Conservation (phyloP, 92 coral and sea anemone species). For the Diadumene lineata region DNA sequence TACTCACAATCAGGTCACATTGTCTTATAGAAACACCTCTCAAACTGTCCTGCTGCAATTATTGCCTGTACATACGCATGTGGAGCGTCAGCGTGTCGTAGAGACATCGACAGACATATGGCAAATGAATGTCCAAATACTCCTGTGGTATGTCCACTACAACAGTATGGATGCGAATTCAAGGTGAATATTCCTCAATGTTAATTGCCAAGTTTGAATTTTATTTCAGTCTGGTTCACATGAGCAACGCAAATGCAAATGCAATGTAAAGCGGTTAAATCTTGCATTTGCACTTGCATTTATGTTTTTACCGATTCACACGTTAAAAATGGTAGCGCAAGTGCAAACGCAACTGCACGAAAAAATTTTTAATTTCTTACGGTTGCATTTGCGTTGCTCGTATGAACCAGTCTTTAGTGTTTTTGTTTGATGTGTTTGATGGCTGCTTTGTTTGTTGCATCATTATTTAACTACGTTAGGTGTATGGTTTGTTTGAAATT, state of each 20-base stretch:
- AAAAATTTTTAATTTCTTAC: no score
- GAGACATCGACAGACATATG: constrained; percentile 24
- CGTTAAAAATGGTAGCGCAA: no score
- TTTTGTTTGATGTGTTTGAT: background rate
- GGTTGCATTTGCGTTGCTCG: no score
- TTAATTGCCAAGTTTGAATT: no score
- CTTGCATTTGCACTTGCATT: no score
- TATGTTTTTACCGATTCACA: no score
- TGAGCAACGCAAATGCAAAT: no score
- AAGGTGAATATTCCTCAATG: constrained; percentile 6
- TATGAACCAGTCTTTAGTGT: background rate
- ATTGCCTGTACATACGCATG: constrained; percentile 49
- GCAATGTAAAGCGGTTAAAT: no score
- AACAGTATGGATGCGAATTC: constrained; percentile 19
- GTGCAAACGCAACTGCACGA: no score
- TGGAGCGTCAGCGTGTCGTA: constrained; percentile 16
- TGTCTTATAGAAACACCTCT: constrained; percentile 30
- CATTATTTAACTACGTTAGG: no score
- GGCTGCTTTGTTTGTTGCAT: background rate
- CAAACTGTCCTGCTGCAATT: constrained; percentile 23
- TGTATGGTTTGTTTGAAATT: no score
- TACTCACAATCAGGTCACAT: background rate
- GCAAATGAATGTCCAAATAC: constrained; percentile 39
- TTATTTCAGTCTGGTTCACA: no score
- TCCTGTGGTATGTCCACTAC: constrained; percentile 18